Conservation (phyloP, 2,797 vertebrate species). For the Eospalax fontanierii region DNA sequence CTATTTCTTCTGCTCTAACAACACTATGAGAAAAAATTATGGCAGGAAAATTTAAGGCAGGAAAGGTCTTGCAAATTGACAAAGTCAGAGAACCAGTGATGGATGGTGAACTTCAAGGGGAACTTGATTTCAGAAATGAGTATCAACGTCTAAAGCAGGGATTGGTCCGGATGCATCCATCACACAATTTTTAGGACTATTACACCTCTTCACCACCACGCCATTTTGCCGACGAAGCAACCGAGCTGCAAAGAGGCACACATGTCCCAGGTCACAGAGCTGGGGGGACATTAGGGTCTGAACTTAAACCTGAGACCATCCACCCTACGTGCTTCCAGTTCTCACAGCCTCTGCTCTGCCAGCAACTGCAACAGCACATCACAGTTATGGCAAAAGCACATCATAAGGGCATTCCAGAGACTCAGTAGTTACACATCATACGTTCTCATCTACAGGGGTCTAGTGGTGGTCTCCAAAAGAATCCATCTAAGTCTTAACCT, state of each 20-base stretch:
- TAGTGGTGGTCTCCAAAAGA: background rate
- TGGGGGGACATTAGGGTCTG: background rate
- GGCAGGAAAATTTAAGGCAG: too few species aligned
- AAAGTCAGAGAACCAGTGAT: background rate
- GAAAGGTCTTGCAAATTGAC: background rate
- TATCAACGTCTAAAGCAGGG: background rate
- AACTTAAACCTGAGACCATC: background rate
- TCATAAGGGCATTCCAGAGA: background rate
- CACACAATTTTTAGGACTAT: background rate
- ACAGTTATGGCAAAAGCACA: too few species aligned
- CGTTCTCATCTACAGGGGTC: too few species aligned
- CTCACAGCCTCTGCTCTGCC: background rate
- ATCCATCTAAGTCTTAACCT: background rate
- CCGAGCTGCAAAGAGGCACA: background rate
- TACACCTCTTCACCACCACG: background rate
- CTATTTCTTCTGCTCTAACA: background rate
- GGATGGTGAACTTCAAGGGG: background rate
- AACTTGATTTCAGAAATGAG: background rate
- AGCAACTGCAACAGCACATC: background rate
- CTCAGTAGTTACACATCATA: background rate
- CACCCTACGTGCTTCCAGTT: too few species aligned
- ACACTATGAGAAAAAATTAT: background rate
- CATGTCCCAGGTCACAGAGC: background rate
- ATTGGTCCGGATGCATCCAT: accelerated
- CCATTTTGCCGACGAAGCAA: background rate